phyloP scores from a whole-genome alignment of 1,140 invertebrate genomes.

The Rhagoletis zephyria region DNA sequence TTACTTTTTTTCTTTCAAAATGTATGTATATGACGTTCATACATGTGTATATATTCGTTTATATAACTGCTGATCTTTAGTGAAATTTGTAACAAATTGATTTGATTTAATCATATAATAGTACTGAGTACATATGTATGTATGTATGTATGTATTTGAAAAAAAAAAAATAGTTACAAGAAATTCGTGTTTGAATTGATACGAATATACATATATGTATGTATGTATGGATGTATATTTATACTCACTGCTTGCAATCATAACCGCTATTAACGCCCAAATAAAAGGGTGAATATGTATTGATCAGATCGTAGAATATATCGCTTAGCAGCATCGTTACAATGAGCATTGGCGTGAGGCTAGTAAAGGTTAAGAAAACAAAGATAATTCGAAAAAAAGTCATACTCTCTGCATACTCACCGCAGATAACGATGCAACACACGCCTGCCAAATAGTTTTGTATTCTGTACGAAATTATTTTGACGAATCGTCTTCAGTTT shows the following conservation, averaged over 20 bases:
- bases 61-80: no score
- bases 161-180: no score
- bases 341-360: constrained; percentile 62
- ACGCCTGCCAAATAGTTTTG: constrained; percentile 54
- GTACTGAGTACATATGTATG: not conserved
- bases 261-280: constrained; percentile 57
- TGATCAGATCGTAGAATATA: constrained; percentile 55
- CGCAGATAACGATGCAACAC: constrained; percentile 58
- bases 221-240: not conserved
- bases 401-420: constrained; percentile 43
- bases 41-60: no score
- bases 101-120: not conserved
- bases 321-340: constrained; percentile 58
- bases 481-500: constrained; percentile 45
- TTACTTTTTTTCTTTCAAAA: not conserved
- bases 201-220: not conserved
- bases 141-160: not conserved
- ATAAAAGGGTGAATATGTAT: constrained; percentile 62
- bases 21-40: no score
- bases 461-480: constrained; percentile 55
- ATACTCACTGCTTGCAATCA: constrained; percentile 61
- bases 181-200: no score
- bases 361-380: constrained; percentile 25
- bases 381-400: not conserved
- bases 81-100: constrained; percentile 34